These are phyloP conservation scores for Nannoperca australis DNA, from an alignment of 2,797 vertebrate genomes.

Conservation along the genomic window DNA sequence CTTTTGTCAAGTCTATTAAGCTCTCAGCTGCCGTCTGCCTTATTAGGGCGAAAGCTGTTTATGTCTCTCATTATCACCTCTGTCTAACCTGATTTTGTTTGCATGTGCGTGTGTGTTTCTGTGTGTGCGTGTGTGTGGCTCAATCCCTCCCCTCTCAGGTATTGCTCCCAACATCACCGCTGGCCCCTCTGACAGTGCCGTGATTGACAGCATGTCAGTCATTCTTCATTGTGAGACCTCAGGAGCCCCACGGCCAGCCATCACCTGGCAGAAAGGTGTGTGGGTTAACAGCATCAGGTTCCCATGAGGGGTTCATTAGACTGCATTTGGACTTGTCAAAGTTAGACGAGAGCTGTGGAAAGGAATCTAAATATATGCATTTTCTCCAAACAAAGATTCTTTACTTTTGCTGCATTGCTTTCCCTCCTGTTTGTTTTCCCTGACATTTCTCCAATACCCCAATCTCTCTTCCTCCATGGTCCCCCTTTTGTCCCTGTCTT, in stretches of 20 bases:
- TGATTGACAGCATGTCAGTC: conserved; percentile 95
- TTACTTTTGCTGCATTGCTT: conserved; percentile 20
- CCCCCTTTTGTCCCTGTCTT: conserved; percentile 9
- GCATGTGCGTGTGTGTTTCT: conserved; percentile 31
- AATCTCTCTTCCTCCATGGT: conserved; percentile 44
- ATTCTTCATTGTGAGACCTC: conserved; percentile 96
- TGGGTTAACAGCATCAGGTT: conserved; percentile 52
- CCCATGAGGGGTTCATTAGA: conserved; percentile 38
- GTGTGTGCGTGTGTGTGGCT: conserved; percentile 35
- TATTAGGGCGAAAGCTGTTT: conserved; percentile 74
- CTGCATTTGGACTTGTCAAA: conserved; percentile 50
- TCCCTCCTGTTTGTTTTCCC: conserved; percentile 56
- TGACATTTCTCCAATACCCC: conserved; percentile 69
- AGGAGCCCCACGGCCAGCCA: conserved; percentile 94
- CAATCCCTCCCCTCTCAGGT: conserved; percentile 80
- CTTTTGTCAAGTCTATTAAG: conserved; percentile 79
- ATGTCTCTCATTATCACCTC: conserved; percentile 76
- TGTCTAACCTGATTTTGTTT: conserved; percentile 65
- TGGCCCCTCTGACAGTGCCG: conserved; percentile 94
- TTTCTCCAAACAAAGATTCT: conserved; percentile 39
- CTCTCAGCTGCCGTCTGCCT: conserved; percentile 66
- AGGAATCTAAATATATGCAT: conserved; percentile 44
- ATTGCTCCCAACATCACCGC: conserved; percentile 98
- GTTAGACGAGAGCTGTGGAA: conserved; percentile 32
- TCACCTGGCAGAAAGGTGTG: conserved; percentile 98